Conservation (phyloP, 2,113 vertebrate genomes). For the Oreochromis tanganicae region DNA sequence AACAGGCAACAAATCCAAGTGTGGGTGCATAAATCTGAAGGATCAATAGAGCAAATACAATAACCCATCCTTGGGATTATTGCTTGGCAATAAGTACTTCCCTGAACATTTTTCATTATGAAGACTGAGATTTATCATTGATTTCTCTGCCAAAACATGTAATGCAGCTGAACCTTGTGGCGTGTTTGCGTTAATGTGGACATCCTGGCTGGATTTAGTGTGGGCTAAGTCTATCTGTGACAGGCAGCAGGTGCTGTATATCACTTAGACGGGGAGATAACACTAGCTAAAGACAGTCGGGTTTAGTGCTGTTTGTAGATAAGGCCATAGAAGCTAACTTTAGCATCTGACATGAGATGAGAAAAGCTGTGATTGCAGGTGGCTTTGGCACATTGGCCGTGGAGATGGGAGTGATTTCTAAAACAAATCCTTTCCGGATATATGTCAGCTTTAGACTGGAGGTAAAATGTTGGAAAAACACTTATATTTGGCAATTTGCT, state of each 20-base stretch:
- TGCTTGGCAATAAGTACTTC: conserved; percentile 32
- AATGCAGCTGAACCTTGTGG: conserved; percentile 14
- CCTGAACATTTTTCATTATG: conserved; percentile 35
- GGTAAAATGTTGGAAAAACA: background rate
- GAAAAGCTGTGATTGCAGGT: conserved; percentile 3
- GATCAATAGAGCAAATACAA: conserved; percentile 48
- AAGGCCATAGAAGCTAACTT: conserved; percentile 35
- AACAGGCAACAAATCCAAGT: conserved; percentile 16
- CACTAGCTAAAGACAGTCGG: conserved; percentile 28
- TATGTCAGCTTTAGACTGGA: background rate
- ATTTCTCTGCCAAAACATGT: conserved; percentile 9
- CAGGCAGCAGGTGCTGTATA: conserved; percentile 55
- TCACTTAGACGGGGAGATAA: conserved; percentile 43
- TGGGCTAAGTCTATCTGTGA: conserved; percentile 51
- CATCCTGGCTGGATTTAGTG: conserved; percentile 27
- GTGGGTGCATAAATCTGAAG: conserved; percentile 24
- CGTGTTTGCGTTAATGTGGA: conserved; percentile 22
- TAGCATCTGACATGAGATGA: conserved; percentile 30
- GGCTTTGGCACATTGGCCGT: conserved; percentile 8
- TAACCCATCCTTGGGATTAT: conserved; percentile 27
- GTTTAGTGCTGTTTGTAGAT: conserved; percentile 52
- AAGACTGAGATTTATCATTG: conserved; percentile 40
- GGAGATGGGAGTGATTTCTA: conserved; percentile 23
- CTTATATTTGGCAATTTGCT: background rate
- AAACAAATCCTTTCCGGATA: background rate